A percentile compares a stretch with the other conserved stretches of the same genome.
These are phyloP conservation scores for Caradrina kadenii DNA, from an alignment of 2,888 invertebrate genomes.

Conservation along the genomic window DNA sequence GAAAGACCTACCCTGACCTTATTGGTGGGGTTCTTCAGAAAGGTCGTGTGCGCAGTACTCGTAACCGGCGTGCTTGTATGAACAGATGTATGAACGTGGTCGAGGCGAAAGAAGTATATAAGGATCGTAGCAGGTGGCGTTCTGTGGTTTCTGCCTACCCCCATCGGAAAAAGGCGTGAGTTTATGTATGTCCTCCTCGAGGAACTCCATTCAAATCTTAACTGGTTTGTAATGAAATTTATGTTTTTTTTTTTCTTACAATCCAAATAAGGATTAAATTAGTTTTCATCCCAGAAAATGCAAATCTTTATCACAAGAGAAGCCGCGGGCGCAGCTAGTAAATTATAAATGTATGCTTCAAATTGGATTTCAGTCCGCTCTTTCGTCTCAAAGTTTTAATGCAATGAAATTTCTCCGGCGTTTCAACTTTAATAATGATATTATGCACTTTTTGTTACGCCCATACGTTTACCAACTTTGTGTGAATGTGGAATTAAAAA, in stretches of 20 bases:
- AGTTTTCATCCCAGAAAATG: slow-evolving; percentile 12
- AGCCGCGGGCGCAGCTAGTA: slow-evolving; percentile 13
- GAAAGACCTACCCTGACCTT: too few relatives aligned
- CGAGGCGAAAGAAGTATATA: too few relatives aligned
- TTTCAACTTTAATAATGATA: slow-evolving; percentile 43
- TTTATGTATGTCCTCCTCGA: too few relatives aligned
- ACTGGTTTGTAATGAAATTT: background rate
- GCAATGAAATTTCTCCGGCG: slow-evolving; percentile 45
- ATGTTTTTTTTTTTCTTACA: slow-evolving; percentile 10
- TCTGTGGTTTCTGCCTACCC: too few relatives aligned
- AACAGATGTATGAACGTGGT: too few relatives aligned
- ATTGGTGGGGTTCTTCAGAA: too few relatives aligned
- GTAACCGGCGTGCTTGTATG: too few relatives aligned
- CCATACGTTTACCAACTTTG: slow-evolving; percentile 28
- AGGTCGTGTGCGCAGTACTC: too few relatives aligned
- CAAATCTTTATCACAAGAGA: slow-evolving; percentile 6
- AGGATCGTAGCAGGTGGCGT: too few relatives aligned
- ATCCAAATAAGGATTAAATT: slow-evolving; percentile 6
- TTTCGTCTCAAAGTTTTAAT: slow-evolving; percentile 48
- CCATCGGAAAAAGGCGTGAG: too few relatives aligned
- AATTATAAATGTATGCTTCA: slow-evolving; percentile 43
- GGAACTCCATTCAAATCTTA: background rate
- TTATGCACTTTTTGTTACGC: slow-evolving; percentile 42
- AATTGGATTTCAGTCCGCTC: slow-evolving; percentile 32
- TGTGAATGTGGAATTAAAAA: slow-evolving; percentile 8